Conservation (phyloP, 2,113 vertebrate species). For the Coryphaenoides rupestris region DNA sequence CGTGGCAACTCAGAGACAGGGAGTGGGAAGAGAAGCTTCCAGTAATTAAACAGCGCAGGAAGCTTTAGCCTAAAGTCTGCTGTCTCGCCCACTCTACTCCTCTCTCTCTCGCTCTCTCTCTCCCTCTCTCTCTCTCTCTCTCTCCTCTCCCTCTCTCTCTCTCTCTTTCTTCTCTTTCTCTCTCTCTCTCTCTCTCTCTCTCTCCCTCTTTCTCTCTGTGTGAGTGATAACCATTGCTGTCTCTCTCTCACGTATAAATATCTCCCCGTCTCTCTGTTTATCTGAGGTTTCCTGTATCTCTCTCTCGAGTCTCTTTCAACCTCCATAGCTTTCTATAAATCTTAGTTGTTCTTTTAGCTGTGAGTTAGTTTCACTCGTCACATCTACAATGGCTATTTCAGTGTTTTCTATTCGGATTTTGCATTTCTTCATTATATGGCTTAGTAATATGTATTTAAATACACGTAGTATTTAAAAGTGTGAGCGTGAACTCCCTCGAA, state of each 20-base stretch:
- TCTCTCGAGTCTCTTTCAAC: neutral
- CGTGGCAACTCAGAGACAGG: constrained; percentile 50
- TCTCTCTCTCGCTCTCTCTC: constrained; percentile 35
- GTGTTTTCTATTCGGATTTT: too few species aligned
- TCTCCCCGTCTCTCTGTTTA: neutral
- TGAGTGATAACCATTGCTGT: too few species aligned
- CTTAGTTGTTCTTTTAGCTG: too few species aligned
- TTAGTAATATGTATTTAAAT: too few species aligned
- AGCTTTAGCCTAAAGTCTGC: constrained; percentile 40
- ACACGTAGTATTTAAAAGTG: too few species aligned
- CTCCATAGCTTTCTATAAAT: neutral
- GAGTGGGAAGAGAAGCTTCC: constrained; percentile 55
- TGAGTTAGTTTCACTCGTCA: too few species aligned
- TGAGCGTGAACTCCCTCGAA: too few species aligned
- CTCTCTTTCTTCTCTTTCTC: too few species aligned
- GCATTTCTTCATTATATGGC: too few species aligned
- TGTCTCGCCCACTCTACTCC: constrained; percentile 44
- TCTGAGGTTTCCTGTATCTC: neutral
- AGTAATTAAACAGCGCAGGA: constrained; percentile 52
- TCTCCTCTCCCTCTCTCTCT: too few species aligned
- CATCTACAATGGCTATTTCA: too few species aligned
- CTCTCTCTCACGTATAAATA: neutral
- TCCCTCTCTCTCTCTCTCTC: constrained; percentile 12
- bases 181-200: constrained; percentile 5
- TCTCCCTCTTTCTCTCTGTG: constrained; percentile 1